A percentile compares a stretch with the other conserved stretches of the same genome.
These are phyloP conservation scores for Mycetomoellerius zeteki DNA, from an alignment of 1,140 invertebrate genomes.

Conservation along the genomic window DNA sequence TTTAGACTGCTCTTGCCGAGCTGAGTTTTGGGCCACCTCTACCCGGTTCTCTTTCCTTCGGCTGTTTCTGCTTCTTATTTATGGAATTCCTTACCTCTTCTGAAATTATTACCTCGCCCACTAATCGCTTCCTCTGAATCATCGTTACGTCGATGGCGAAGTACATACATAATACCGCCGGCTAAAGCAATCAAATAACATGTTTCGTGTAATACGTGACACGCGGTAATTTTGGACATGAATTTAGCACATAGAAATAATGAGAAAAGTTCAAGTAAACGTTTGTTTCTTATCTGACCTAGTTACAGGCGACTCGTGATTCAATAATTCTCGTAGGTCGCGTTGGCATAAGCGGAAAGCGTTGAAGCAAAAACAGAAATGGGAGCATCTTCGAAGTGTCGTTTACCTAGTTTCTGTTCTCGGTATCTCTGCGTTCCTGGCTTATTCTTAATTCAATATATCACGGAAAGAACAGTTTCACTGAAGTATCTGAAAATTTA, in stretches of 20 bases:
- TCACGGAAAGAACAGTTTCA: not conserved
- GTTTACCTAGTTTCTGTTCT: conserved; percentile 3
- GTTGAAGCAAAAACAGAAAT: not conserved
- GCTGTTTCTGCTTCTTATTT: not conserved
- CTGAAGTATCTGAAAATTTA: no score
- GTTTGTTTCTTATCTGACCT: conserved; percentile 9
- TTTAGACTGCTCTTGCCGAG: conserved; percentile 32
- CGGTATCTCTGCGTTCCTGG: not conserved
- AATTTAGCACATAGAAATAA: not conserved
- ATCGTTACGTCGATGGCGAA: not conserved
- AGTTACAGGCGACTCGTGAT: not conserved
- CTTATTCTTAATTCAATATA: not conserved
- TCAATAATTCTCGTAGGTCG: conserved; percentile 22
- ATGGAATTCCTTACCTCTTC: not conserved
- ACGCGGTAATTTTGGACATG: not conserved
- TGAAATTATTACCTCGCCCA: conserved; percentile 3
- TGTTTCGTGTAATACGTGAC: not conserved
- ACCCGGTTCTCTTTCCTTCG: conserved; percentile 27
- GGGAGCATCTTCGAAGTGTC: conserved; percentile 5
- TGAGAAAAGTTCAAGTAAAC: not conserved
- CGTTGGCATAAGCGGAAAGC: not conserved
- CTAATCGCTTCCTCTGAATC: not conserved
- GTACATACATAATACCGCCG: not conserved
- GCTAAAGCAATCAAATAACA: not conserved
- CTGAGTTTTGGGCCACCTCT: conserved; percentile 18